Percentiles rank a stretch among this genome's conserved stretches.
phyloP scores from a whole-genome alignment of 2,797 vertebrate species.

The Eremophila alpestris region DNA sequence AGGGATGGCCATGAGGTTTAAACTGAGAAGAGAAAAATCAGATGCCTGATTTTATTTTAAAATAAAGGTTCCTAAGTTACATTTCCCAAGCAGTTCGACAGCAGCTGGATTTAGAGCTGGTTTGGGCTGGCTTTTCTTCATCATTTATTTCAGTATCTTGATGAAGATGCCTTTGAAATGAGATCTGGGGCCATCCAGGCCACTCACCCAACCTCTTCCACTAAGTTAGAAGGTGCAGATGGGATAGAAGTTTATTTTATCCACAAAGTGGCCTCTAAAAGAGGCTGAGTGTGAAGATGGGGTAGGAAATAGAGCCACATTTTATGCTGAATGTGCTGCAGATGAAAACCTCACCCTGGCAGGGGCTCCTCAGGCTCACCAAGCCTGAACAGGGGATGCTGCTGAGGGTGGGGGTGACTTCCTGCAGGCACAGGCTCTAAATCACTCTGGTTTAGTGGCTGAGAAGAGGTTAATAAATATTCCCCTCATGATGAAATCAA shows the following conservation, averaged over 20 bases:
- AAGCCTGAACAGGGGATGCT: background rate
- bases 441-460: background rate
- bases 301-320: background rate
- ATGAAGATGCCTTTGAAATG: background rate
- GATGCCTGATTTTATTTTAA: background rate
- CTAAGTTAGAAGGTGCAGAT: background rate
- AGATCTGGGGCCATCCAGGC: fast-evolving
- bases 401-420: fast-evolving
- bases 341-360: background rate
- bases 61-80: background rate
- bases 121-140: background rate
- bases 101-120: background rate
- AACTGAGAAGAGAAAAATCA: background rate
- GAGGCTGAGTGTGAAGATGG: background rate
- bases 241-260: background rate
- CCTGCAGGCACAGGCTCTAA: background rate
- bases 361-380: background rate
- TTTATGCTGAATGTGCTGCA: background rate
- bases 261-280: background rate
- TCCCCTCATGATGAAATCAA: background rate
- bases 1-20: background rate
- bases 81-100: background rate
- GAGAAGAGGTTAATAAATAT: background rate
- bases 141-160: background rate
- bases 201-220: background rate